Percentiles rank a stretch among this genome's conserved stretches.
Evolutionary conservation across 2,888 invertebrate genomes (phyloP).

Genomic region (Cloeon dipterum): DNA sequence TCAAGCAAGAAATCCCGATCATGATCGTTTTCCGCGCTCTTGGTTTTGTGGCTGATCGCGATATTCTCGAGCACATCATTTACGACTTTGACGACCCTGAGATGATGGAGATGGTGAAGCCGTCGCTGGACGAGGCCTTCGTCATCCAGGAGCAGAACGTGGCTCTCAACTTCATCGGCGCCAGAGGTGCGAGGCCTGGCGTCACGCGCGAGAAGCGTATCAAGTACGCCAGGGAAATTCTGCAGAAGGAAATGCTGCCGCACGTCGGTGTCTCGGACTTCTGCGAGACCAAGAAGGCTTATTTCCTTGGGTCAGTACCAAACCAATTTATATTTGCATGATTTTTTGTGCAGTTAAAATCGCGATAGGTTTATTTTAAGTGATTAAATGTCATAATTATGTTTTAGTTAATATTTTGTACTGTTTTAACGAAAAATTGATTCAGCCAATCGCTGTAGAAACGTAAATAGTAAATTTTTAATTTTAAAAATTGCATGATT

Average conservation of each 20-base stretch:
- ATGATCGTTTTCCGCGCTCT: slow-evolving; percentile 99
- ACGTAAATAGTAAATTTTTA: too few relatives aligned
- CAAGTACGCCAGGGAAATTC: slow-evolving; percentile 96
- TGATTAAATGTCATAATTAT: too few relatives aligned
- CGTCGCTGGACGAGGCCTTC: slow-evolving; percentile 96
- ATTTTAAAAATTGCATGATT: too few relatives aligned
- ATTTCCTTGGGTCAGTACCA: slow-evolving; percentile 52
- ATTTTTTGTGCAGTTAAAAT: too few relatives aligned
- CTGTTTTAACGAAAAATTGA: too few relatives aligned
- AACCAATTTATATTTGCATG: too few relatives aligned
- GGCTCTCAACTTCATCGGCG: slow-evolving; percentile 94
- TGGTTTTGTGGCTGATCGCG: slow-evolving; percentile 97
- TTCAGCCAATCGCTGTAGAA: too few relatives aligned
- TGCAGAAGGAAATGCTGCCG: slow-evolving; percentile 99
- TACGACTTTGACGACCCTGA: slow-evolving; percentile 99
- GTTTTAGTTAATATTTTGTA: too few relatives aligned
- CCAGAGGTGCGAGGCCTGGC: slow-evolving; percentile 90
- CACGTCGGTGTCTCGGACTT: slow-evolving; percentile 99
- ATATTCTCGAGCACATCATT: slow-evolving; percentile 97
- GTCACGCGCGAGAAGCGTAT: slow-evolving; percentile 98
- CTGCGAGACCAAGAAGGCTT: slow-evolving; percentile 99
- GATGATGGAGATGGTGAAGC: slow-evolving; percentile 99
- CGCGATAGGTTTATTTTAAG: too few relatives aligned
- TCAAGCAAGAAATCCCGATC: slow-evolving; percentile 98
- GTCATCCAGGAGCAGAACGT: slow-evolving; percentile 99